These are phyloP conservation scores for Galerucella calmariensis DNA, from an alignment of 2,888 invertebrate species.

Conservation along the genomic window DNA sequence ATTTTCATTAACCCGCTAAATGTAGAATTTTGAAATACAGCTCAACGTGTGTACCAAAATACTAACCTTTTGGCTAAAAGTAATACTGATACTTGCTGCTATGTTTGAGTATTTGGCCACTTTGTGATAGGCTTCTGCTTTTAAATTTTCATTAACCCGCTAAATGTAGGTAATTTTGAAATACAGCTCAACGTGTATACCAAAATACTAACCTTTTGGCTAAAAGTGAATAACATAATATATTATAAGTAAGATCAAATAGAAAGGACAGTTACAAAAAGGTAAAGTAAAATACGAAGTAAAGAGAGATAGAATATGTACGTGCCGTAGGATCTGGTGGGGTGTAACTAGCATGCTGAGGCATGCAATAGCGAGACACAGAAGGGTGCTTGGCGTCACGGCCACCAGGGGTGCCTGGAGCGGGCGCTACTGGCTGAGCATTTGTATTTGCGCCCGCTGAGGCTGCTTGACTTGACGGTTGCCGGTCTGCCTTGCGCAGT, in stretches of 20 bases:
- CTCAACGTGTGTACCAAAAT: not conserved
- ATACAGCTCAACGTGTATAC: not conserved
- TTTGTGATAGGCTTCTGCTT: no score
- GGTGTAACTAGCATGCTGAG: conserved; percentile 71
- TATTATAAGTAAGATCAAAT: not conserved
- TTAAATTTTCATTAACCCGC: no score
- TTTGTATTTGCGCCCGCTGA: conserved; percentile 53
- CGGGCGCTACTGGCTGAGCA: conserved; percentile 52
- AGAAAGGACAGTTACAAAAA: conserved; percentile 22
- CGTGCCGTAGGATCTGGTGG: conserved; percentile 73
- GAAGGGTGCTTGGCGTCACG: conserved; percentile 65
- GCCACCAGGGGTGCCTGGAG: conserved; percentile 63
- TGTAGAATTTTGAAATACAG: not conserved
- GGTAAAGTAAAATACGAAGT: conserved; percentile 34
- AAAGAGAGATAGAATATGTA: conserved; percentile 62
- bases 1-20: no score
- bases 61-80: not conserved
- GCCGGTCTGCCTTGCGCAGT: conserved; percentile 66
- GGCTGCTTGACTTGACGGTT: conserved; percentile 60
- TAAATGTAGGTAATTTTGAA: no score
- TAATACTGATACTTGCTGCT: not conserved
- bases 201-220: not conserved
- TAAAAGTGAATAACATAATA: not conserved
- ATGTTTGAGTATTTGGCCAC: no score
- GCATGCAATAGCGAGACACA: conserved; percentile 72